Base-by-base conservation (phyloP, 2,888 invertebrate genomes). In the Agrilus biguttatus region DNA sequence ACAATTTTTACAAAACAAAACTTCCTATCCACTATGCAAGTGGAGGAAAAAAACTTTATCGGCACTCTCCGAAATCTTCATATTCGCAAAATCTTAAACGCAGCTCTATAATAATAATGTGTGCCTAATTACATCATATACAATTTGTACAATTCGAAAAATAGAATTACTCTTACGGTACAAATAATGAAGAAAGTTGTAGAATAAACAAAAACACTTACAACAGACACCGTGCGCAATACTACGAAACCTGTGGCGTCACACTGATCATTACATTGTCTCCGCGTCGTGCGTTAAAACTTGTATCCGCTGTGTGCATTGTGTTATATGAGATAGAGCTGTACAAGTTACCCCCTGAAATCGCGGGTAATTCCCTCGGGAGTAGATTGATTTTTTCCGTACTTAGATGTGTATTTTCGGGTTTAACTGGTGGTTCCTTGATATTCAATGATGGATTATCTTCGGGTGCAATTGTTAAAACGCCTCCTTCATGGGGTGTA, bases 281-380 rank as follows among this genome's bases (percentile, higher is more conserved):
- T 55, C 61, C 63, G 51, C 63, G 57, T 46, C 62, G 53, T 48
- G 54, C 60, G 44, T 54, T 59, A 48, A 56, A 58, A 45, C 55
- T 58, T 35, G 58, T 53, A 46, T 68, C 68, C 12, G 65, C 58
- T 42, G 63, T 63, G 55, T 76, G 76, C 56, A 75, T 69, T 23
- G 76, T 75, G 53, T 75, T 75, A 51, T 75, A 68, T 43, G 73
- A 73, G 36, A 76, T 65, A 33, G 75, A 69, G 36, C 74, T 72
- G 53, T 71, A 71, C 12, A 71, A 50, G 35, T 70, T 70, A 17
- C 69, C 67, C 34, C 72, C 69, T 7, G 73, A 69, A 60, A 71
- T 69, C 33, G 73, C 69, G 17, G 73, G 73, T 47, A 74, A 59
- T 58, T 74, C 74, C 45, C 74, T 67, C n/a, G 71, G 64, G 55